Evolutionary conservation across 2,888 invertebrate species (phyloP).

Genomic region (Sphinx pinastri): DNA sequence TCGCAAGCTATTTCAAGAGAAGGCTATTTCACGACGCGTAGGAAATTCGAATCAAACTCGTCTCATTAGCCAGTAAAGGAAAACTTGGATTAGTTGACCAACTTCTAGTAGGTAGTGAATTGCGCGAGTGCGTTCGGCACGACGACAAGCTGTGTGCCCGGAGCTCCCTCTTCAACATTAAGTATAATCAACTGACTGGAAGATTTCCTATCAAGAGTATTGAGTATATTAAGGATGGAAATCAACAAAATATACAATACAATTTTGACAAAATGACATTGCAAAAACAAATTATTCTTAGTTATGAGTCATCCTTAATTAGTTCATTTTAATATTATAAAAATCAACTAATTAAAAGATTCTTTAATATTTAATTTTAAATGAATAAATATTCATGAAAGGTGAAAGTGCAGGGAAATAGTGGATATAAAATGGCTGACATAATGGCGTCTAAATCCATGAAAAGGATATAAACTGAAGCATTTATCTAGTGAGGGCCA

Average conservation of each 20-base stretch:
- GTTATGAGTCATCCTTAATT: background rate
- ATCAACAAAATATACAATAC: too few species aligned
- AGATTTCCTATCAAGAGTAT: conserved; percentile 21
- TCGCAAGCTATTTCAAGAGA: conserved; percentile 38
- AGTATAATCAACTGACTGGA: conserved; percentile 39
- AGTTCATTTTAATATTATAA: too few species aligned
- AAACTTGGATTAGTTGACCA: conserved; percentile 83
- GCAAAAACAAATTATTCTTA: background rate
- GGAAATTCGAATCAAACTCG: conserved; percentile 80
- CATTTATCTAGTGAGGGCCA: conserved; percentile 53
- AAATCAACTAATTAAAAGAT: background rate
- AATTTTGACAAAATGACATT: background rate
- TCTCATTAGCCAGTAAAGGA: conserved; percentile 80
- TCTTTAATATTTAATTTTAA: background rate
- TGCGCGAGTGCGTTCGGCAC: conserved; percentile 55
- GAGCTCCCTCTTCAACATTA: conserved; percentile 47
- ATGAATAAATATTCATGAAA: conserved; percentile 34
- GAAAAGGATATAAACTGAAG: conserved; percentile 55
- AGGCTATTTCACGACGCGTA: conserved; percentile 58
- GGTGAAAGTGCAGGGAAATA: conserved; percentile 33
- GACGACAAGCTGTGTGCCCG: conserved; percentile 45
- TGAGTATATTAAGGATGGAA: conserved; percentile 21
- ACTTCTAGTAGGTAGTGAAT: conserved; percentile 66
- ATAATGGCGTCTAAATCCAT: conserved; percentile 52
- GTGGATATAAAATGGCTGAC: conserved; percentile 44